Conservation (phyloP, 2,888 invertebrate genomes). For the Drosophila sordidula region DNA sequence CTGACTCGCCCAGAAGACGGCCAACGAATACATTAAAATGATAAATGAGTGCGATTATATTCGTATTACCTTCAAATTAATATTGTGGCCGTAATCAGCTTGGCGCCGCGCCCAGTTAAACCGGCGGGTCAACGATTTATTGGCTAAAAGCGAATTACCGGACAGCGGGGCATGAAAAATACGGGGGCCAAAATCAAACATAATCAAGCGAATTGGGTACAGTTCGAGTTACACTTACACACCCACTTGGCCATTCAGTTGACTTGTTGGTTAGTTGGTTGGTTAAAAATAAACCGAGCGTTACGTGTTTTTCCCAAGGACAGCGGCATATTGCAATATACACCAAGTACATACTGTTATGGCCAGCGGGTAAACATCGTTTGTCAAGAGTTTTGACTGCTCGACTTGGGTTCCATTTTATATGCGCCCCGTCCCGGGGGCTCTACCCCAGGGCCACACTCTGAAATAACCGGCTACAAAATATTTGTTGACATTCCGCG, state of each 20-base stretch:
- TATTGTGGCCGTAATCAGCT: conserved; percentile 68
- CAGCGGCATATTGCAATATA: conserved; percentile 43
- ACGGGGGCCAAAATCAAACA: conserved; percentile 75
- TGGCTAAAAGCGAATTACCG: conserved; percentile 73
- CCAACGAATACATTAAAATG: conserved; percentile 64
- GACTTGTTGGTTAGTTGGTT: conserved; percentile 38
- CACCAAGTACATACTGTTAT: conserved; percentile 45
- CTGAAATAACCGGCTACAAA: conserved; percentile 66
- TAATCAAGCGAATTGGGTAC: conserved; percentile 79
- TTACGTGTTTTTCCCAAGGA: conserved; percentile 65
- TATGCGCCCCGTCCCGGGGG: conserved; percentile 3
- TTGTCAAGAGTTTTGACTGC: conserved; percentile 75
- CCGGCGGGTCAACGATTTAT: conserved; percentile 68
- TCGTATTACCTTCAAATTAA: conserved; percentile 76
- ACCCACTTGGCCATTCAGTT: conserved; percentile 44
- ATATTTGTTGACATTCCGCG: conserved; percentile 82
- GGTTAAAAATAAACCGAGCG: conserved; percentile 75
- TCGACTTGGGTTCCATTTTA: conserved; percentile 25
- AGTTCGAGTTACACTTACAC: conserved; percentile 56
- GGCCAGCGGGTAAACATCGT: conserved; percentile 75
- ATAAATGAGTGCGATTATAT: conserved; percentile 78
- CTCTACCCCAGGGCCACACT: background rate
- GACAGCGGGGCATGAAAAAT: conserved; percentile 49
- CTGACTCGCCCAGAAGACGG: conserved; percentile 26
- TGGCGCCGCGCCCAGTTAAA: conserved; percentile 45